A percentile compares a stretch with the other conserved stretches of the same genome.
Conservation (phyloP, 2,888 invertebrate genomes). For the Pseudanteris insignis region DNA sequence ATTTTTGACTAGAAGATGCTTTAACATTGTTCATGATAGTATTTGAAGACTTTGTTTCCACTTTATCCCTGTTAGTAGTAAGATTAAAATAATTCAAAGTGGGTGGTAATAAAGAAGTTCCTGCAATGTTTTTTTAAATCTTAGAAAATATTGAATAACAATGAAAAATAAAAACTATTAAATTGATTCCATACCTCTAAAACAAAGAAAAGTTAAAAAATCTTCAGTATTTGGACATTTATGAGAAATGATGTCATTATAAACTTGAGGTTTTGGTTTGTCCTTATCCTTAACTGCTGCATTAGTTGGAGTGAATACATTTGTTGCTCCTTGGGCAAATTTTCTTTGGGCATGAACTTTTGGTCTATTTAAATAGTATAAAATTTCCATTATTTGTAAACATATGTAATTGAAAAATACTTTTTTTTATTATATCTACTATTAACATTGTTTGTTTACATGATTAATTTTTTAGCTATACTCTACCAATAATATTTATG, state of each 20-base stretch:
- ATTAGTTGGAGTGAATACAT: constrained; percentile 69
- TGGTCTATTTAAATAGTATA: too few species aligned
- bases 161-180: neutral
- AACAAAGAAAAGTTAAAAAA: constrained; percentile 85
- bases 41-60: constrained; percentile 45
- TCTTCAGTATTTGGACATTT: constrained; percentile 85
- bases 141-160: too few species aligned
- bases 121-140: too few species aligned
- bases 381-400: too few species aligned
- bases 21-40: constrained; percentile 18
- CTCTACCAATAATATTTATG: too few species aligned
- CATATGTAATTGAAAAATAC: too few species aligned
- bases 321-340: constrained; percentile 82
- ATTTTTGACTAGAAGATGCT: constrained; percentile 23
- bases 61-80: constrained; percentile 56
- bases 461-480: too few species aligned
- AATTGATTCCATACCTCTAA: constrained; percentile 71
- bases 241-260: constrained; percentile 73
- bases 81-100: constrained; percentile 76
- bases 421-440: too few species aligned
- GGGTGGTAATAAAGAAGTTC: constrained; percentile 76
- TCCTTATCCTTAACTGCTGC: constrained; percentile 74
- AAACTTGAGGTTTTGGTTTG: constrained; percentile 67
- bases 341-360: constrained; percentile 88
- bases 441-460: too few species aligned